A percentile compares a stretch with the other conserved stretches of the same genome.
Evolutionary conservation across 2,113 vertebrate species (phyloP).

Genomic region (Oryzias curvinotus): DNA sequence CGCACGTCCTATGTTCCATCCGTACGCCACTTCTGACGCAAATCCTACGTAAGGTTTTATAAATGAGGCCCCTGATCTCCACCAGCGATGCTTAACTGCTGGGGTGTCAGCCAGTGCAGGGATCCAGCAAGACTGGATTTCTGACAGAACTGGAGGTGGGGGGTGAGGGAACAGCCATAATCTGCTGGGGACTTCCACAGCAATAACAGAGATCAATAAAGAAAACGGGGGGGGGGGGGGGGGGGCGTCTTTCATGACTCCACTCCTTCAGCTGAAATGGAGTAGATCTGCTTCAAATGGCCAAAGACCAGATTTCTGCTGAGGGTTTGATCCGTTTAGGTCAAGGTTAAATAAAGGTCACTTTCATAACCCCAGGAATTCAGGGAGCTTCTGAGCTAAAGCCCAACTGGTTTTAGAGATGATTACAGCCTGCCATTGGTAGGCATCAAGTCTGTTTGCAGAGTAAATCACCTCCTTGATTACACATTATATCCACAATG

Average conservation of each 20-base stretch:
- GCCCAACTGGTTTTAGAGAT: constrained; percentile 69
- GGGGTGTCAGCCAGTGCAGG: constrained; percentile 33
- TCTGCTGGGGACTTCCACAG: constrained; percentile 44
- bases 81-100: constrained; percentile 35
- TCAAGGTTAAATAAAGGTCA: constrained; percentile 5
- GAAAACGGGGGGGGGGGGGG: constrained; percentile 36
- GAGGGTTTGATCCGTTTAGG: neutral
- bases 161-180: constrained; percentile 42
- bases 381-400: constrained; percentile 57
- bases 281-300: constrained; percentile 32
- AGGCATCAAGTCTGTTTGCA: constrained; percentile 66
- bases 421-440: constrained; percentile 68
- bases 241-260: constrained; percentile 43
- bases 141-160: constrained; percentile 27
- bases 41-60: too few species aligned
- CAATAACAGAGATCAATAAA: constrained; percentile 64
- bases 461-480: constrained; percentile 74
- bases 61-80: too few species aligned
- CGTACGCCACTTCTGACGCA: too few species aligned
- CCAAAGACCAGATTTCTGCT: constrained; percentile 23
- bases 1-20: too few species aligned
- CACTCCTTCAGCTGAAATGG: constrained; percentile 54
- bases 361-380: constrained; percentile 36
- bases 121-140: constrained; percentile 37
- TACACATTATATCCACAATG: constrained; percentile 69